Evolutionary conservation across 2,113 vertebrate species (phyloP).

Genomic region (Orycteropus afer): DNA sequence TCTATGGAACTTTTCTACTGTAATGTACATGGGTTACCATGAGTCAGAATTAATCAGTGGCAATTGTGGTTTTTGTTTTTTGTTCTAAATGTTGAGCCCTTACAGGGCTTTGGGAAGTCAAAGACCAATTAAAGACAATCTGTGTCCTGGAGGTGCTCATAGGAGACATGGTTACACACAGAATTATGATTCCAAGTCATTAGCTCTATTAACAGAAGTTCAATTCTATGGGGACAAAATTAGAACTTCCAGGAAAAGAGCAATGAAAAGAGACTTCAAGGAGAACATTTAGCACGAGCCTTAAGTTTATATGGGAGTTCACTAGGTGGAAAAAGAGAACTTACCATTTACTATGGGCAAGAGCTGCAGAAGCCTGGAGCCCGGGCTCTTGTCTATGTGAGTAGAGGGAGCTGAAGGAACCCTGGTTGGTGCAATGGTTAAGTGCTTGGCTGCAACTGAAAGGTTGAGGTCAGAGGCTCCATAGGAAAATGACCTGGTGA

Average conservation of each 20-base stretch:
- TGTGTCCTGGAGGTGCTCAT: not conserved
- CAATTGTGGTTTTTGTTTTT: too few relatives aligned
- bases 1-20: too few relatives aligned
- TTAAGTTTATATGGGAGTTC: not conserved
- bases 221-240: too few relatives aligned
- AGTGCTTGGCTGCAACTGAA: too few relatives aligned
- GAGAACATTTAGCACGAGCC: not conserved
- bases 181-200: not conserved
- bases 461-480: too few relatives aligned
- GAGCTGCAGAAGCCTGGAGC: not conserved
- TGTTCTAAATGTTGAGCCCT: too few relatives aligned
- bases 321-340: not conserved
- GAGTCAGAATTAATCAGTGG: too few relatives aligned
- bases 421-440: too few relatives aligned
- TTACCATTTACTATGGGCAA: not conserved
- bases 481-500: too few relatives aligned
- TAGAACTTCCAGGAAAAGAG: not conserved
- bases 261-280: not conserved
- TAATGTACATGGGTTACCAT: too few relatives aligned
- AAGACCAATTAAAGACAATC: not conserved
- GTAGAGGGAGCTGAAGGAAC: not conserved
- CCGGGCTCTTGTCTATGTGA: accelerated
- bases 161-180: not conserved
- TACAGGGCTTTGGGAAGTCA: not conserved
- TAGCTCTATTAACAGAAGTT: not conserved